phyloP scores from a whole-genome alignment of 30 jellyfish, hydroid and myxozoan genomes.

The Cassiopea andromeda region DNA sequence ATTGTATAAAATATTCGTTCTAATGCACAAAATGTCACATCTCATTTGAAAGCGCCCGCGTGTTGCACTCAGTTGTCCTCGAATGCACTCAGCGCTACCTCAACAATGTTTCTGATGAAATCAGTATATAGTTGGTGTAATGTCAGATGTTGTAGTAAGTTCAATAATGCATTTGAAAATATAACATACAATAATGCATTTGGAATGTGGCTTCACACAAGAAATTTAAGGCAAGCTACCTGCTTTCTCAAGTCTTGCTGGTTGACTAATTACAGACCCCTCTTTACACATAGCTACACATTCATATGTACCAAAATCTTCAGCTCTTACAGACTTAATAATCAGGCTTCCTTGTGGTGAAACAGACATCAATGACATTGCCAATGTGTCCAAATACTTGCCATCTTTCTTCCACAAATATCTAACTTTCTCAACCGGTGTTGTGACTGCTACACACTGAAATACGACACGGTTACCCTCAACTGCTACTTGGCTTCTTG shows the following conservation, averaged over 20 bases:
- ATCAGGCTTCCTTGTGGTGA: slow-evolving; percentile 19
- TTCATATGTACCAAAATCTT: slow-evolving; percentile 44
- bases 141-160: no score
- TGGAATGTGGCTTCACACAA: background rate
- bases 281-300: slow-evolving; percentile 57
- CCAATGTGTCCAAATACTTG: slow-evolving; percentile 1
- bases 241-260: slow-evolving; percentile 51
- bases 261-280: slow-evolving; percentile 55
- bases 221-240: slow-evolving; percentile 5
- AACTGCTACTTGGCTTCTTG: background rate
- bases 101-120: no score
- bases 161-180: background rate
- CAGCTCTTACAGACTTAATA: background rate
- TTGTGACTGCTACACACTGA: slow-evolving; percentile 18
- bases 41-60: no score
- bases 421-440: background rate
- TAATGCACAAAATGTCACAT: no score
- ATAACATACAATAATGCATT: background rate
- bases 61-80: no score
- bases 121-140: no score
- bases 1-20: no score
- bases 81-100: no score
- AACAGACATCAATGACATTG: background rate
- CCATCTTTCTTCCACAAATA: slow-evolving; percentile 45
- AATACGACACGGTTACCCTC: slow-evolving; percentile 1